Conservation (phyloP, 2,113 vertebrate species). For the Ia io region DNA sequence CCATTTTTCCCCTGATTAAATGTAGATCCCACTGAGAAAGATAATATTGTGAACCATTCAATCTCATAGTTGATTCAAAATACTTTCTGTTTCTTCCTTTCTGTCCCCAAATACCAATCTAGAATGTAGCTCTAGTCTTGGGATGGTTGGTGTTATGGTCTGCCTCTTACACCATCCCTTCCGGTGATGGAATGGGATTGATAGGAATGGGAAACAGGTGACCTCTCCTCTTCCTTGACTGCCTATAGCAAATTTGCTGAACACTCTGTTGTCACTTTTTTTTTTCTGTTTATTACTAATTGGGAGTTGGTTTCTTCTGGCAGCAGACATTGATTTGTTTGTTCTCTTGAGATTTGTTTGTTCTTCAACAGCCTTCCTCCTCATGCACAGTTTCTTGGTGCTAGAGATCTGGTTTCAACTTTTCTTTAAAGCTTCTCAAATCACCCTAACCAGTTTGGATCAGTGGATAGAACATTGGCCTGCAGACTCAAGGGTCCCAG, state of each 20-base stretch:
- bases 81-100: background rate
- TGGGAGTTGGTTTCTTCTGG: background rate
- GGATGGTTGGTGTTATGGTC: background rate
- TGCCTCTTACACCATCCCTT: background rate
- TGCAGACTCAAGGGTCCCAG: too few relatives aligned
- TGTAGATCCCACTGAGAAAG: background rate
- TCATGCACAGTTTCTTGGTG: background rate
- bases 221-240: background rate
- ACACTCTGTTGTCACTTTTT: background rate
- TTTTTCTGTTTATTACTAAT: background rate
- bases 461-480: too few relatives aligned
- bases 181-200: background rate
- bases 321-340: background rate
- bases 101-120: background rate
- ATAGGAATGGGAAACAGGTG: background rate
- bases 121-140: background rate
- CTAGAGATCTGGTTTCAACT: background rate
- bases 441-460: background rate
- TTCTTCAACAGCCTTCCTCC: background rate
- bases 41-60: background rate
- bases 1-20: background rate
- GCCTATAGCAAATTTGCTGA: background rate
- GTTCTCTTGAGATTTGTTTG: background rate
- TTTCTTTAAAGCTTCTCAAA: background rate
- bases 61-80: background rate